A percentile compares a stretch with the other conserved stretches of the same genome.
These are phyloP conservation scores for Diplogasteroides magnus DNA, from an alignment of 1,140 invertebrate genomes.

Conservation along the genomic window DNA sequence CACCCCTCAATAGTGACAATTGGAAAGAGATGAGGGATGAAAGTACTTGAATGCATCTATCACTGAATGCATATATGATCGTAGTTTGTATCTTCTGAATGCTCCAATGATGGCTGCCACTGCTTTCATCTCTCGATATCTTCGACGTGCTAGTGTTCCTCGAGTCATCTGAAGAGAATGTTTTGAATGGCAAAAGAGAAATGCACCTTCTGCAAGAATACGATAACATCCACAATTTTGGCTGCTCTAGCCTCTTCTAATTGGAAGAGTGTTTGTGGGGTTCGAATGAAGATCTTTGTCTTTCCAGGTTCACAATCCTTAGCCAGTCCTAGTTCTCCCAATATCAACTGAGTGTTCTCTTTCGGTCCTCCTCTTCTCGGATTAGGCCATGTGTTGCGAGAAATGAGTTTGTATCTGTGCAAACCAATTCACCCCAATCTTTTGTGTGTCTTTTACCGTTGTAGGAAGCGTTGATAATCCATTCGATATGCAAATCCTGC, in stretches of 20 bases:
- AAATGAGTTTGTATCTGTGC: slow-evolving; percentile 88
- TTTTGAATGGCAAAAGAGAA: not conserved
- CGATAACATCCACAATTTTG: slow-evolving; percentile 79
- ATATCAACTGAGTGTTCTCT: slow-evolving; percentile 76
- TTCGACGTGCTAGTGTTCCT: slow-evolving; percentile 71
- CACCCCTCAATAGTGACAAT: slow-evolving; percentile 23
- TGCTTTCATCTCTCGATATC: slow-evolving; percentile 78
- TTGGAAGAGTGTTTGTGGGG: slow-evolving; percentile 78
- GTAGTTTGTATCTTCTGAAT: slow-evolving; percentile 78
- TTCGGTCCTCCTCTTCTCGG: slow-evolving; percentile 70
- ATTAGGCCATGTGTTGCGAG: slow-evolving; percentile 87
- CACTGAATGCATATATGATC: slow-evolving; percentile 71
- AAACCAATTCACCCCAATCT: slow-evolving; percentile 35
- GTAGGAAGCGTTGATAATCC: slow-evolving; percentile 28
- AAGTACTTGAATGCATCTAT: slow-evolving; percentile 64
- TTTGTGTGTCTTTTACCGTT: slow-evolving; percentile 10
- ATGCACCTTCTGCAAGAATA: slow-evolving; percentile 80
- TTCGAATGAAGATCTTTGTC: slow-evolving; percentile 86
- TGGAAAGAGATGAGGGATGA: not conserved
- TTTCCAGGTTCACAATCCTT: slow-evolving; percentile 85
- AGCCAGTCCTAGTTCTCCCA: slow-evolving; percentile 71
- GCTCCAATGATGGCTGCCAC: slow-evolving; percentile 72
- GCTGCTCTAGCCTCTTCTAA: slow-evolving; percentile 68
- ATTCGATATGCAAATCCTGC: slow-evolving; percentile 65
- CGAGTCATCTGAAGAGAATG: slow-evolving; percentile 66